Evolutionary conservation across 2,113 vertebrate genomes (phyloP), one percentile per base, ranked within the genome.

Genomic region (Alethe diademata): DNA sequence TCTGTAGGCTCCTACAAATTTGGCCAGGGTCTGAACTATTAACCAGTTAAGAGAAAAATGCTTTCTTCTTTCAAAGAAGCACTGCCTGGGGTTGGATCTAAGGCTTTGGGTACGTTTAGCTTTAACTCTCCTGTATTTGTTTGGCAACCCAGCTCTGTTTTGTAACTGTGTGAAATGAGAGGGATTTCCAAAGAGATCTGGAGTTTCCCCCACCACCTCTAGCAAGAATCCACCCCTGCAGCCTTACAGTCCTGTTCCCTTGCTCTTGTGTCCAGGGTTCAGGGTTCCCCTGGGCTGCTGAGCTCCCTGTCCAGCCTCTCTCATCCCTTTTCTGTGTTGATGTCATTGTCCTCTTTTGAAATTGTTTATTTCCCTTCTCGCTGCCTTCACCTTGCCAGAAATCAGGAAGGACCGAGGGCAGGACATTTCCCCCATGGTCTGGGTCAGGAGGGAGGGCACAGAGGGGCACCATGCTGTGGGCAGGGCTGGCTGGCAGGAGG

Each of bases 231-330:
- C 19, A 11, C 64, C 53, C 24, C 14, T 38, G 33, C n/a, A 82
- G 51, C 48, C 43, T 54, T 23, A 2, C 48, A 51, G 29, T 38
- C 26, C 71, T 2, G 0, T 42, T 43, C 17, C 23, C 11, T 28
- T 0, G 0, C 2, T 0, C 11, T 40, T 8, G 9, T 5, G 12
- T 26, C 20, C 26, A 6, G 35, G 69, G 11, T 20, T 26, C 24
- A 3, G 29, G 35, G 48, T 47, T 48, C 47, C 54, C 4, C 28
- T 11, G 14, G 1, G 1, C 17, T 43, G 12, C 47, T 20, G 18
- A 78, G 33, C 22, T 67, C 47, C 22, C 4, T 35, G 16, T n/a
- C 18, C 33, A 54, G 42, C 54, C 56, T 53, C 18, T 2, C 47
- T 61, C 42, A 0, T 51, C 66, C 26, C 10, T 60, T 58, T 76